A percentile compares a stretch with the other conserved stretches of the same genome.
phyloP scores from a whole-genome alignment of 2,113 vertebrate genomes.

The Amphiprion ocellaris region DNA sequence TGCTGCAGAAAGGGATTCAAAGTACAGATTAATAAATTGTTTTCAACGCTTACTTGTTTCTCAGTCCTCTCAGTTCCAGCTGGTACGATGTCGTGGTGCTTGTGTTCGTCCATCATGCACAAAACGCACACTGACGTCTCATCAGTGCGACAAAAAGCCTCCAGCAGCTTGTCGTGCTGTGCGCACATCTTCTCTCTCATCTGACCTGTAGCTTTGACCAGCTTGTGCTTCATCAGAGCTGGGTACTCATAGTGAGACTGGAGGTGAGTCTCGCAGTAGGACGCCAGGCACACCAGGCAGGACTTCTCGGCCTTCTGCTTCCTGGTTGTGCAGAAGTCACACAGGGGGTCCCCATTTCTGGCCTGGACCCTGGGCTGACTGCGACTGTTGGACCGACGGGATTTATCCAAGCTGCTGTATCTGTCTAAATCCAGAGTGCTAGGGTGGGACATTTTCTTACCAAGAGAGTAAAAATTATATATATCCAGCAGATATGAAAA shows the following conservation, averaged over 20 bases:
- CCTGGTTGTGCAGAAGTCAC: constrained; percentile 93
- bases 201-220: constrained; percentile 88
- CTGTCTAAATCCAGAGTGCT: constrained; percentile 82
- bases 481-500: neutral
- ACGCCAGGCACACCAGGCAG: constrained; percentile 94
- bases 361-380: constrained; percentile 67
- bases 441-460: constrained; percentile 76
- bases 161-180: constrained; percentile 85
- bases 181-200: constrained; percentile 86
- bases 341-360: constrained; percentile 78
- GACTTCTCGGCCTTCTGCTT: constrained; percentile 94
- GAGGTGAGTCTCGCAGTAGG: constrained; percentile 94
- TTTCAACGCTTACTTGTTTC: constrained; percentile 79
- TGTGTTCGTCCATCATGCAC: constrained; percentile 88
- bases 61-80: constrained; percentile 85
- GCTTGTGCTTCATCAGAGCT: constrained; percentile 94
- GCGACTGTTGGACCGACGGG: constrained; percentile 83
- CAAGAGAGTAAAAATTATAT: neutral
- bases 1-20: neutral
- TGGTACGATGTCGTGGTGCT: constrained; percentile 83
- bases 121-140: constrained; percentile 84
- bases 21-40: neutral
- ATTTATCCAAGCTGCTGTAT: constrained; percentile 83
- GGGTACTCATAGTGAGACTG: constrained; percentile 94
- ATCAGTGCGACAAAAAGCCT: constrained; percentile 86